Evolutionary conservation across 2,797 vertebrate genomes (phyloP).

Genomic region (Enteromius argenteus): DNA sequence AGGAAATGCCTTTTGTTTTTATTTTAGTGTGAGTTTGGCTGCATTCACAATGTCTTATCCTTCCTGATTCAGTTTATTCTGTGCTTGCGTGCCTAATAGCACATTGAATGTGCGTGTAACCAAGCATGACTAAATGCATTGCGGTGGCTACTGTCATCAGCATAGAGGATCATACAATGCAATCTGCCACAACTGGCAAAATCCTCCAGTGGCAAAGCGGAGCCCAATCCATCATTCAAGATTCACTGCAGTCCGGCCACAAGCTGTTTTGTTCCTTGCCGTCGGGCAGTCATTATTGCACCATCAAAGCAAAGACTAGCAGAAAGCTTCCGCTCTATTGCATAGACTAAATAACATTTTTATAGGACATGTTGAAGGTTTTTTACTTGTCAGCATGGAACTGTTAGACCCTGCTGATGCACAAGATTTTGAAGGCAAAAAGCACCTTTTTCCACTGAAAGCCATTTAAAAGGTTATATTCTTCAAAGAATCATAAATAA

Average conservation of each 20-base stretch:
- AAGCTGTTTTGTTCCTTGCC: conserved; percentile 19
- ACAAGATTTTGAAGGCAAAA: not conserved
- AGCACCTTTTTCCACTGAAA: no score
- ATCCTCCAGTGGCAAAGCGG: conserved; percentile 3
- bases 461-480: not conserved
- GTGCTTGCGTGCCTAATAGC: not conserved
- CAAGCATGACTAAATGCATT: conserved; percentile 3
- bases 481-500: not conserved
- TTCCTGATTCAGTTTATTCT: not conserved
- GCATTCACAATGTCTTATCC: not conserved
- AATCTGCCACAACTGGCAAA: conserved; percentile 12
- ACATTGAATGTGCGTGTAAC: not conserved
- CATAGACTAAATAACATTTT: not conserved
- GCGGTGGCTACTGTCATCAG: not conserved
- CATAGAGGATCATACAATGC: not conserved
- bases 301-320: conserved; percentile 1
- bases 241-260: not conserved
- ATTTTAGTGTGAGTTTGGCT: not conserved
- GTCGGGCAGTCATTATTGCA: not conserved
- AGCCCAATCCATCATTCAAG: conserved; percentile 6
- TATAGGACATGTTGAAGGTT: not conserved
- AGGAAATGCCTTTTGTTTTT: not conserved
- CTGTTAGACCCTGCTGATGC: not conserved
- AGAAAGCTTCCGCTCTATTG: not conserved
- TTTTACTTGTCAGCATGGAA: not conserved